Conservation (phyloP, 1,140 invertebrate species). For the Pteromalus puparum region DNA sequence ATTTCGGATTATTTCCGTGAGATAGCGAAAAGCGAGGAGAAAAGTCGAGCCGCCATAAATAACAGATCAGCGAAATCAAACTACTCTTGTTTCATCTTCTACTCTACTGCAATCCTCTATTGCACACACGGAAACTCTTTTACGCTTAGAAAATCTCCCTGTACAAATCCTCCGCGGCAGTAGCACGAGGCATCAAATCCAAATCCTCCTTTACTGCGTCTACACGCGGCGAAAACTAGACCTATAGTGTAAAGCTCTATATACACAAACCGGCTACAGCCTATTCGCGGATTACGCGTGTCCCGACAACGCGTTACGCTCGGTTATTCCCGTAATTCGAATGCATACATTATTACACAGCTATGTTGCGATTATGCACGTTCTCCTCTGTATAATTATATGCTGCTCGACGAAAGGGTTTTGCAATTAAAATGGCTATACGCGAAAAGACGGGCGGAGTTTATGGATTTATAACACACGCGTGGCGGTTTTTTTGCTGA, state of each 20-base stretch:
- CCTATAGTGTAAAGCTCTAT: neutral
- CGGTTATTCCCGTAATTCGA: constrained; percentile 31
- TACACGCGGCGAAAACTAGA: neutral
- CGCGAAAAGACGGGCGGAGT: no score
- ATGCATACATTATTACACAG: neutral
- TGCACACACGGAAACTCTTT: neutral
- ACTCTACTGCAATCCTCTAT: neutral
- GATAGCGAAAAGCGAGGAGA: neutral
- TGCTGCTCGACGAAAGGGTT: no score
- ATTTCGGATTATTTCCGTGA: neutral
- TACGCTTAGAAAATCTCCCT: neutral
- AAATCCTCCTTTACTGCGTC: neutral
- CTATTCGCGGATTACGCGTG: constrained; percentile 56
- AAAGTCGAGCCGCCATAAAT: neutral
- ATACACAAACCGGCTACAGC: constrained; percentile 49
- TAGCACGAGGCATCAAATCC: neutral
- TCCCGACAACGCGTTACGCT: constrained; percentile 3
- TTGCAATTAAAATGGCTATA: no score
- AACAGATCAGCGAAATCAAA: neutral
- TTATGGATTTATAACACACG: no score
- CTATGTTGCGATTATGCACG: constrained; percentile 39
- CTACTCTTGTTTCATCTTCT: neutral
- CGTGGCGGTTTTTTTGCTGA: no score
- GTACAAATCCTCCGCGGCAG: neutral
- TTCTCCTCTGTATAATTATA: neutral